Percentiles rank a stretch among this genome's conserved stretches.
These are phyloP conservation scores for Dicrurus megarhynchus DNA, from an alignment of 2,113 vertebrate species.

Conservation along the genomic window DNA sequence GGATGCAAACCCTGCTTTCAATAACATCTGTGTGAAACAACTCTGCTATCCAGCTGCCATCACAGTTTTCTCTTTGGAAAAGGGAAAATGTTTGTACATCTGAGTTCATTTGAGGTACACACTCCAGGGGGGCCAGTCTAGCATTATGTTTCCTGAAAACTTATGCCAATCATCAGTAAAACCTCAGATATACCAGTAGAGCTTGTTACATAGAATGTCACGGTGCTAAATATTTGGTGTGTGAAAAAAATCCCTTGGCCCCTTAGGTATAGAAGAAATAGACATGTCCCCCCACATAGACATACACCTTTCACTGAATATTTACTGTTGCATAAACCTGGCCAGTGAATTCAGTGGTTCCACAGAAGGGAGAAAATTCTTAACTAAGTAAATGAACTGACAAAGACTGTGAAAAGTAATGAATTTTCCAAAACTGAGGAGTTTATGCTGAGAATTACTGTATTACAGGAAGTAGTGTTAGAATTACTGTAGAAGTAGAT, in stretches of 20 bases:
- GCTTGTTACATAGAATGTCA: background rate
- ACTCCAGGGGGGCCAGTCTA: background rate
- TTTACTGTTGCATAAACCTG: background rate
- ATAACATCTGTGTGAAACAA: conserved; percentile 49
- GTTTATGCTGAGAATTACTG: background rate
- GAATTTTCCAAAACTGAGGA: background rate
- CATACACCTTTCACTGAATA: background rate
- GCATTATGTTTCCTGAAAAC: background rate
- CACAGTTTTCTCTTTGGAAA: conserved; percentile 20
- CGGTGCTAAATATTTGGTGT: background rate
- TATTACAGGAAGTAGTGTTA: background rate
- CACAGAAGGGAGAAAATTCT: background rate
- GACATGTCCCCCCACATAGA: background rate
- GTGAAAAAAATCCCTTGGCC: background rate
- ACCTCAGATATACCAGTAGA: background rate
- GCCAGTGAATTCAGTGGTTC: background rate
- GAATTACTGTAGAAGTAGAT: background rate
- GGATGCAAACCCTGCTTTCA: conserved; percentile 23
- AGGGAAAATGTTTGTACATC: background rate
- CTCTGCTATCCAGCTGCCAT: conserved; percentile 32
- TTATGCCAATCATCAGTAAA: background rate
- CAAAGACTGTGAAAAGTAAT: background rate
- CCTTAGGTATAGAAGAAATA: background rate
- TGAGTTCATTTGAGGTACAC: background rate
- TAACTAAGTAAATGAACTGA: background rate